Conservation (phyloP, 2,888 invertebrate genomes). For the Leptarthrus brevirostris region DNA sequence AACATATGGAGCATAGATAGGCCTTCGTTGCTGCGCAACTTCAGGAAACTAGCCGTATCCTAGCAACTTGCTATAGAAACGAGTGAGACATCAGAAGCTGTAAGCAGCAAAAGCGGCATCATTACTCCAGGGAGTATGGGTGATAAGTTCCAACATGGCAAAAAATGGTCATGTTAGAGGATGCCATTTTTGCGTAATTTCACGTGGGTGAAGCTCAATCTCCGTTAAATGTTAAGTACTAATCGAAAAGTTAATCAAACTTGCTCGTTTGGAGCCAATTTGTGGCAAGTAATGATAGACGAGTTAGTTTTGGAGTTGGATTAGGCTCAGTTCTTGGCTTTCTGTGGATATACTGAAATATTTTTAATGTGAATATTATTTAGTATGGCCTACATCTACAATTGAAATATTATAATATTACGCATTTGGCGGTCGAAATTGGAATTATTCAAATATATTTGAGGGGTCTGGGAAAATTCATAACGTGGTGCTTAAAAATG, state of each 20-base stretch:
- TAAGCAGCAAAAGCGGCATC: background rate
- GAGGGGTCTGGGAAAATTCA: no score
- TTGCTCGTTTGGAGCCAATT: background rate
- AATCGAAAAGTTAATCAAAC: constrained; percentile 38
- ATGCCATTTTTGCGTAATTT: constrained; percentile 34
- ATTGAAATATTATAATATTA: no score
- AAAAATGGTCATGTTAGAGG: background rate
- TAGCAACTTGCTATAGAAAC: background rate
- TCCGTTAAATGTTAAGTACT: constrained; percentile 6
- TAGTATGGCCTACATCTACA: no score
- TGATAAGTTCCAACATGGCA: background rate
- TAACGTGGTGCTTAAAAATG: no score
- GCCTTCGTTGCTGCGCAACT: constrained; percentile 11
- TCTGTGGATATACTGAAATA: no score
- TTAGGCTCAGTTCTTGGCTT: no score
- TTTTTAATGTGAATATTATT: no score
- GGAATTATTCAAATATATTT: no score
- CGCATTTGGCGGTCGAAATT: no score
- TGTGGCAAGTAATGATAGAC: background rate
- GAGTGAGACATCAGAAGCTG: background rate
- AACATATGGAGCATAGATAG: background rate
- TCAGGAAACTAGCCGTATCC: constrained; percentile 6
- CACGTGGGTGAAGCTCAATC: constrained; percentile 12
- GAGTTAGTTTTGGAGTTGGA: no score
- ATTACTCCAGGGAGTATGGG: background rate